These are phyloP conservation scores for Chymomyza amoena DNA, from an alignment of 2,888 invertebrate genomes.

Conservation along the genomic window DNA sequence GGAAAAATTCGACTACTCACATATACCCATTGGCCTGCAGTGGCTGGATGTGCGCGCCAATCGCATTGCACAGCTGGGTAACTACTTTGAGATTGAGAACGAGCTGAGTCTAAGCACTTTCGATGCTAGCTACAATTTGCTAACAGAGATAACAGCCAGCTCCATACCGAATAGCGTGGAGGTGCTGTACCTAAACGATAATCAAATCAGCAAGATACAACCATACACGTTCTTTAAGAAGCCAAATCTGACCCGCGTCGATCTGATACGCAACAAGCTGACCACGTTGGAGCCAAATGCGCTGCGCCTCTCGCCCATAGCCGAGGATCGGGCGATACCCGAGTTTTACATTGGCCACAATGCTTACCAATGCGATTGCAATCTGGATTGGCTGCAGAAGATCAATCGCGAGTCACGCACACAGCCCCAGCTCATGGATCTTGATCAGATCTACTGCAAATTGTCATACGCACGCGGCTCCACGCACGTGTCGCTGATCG, in stretches of 20 bases:
- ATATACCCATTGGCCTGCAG: conserved; percentile 89
- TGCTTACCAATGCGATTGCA: conserved; percentile 96
- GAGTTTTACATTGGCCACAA: conserved; percentile 96
- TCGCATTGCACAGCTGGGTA: conserved; percentile 88
- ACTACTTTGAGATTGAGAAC: conserved; percentile 85
- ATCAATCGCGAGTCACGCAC: conserved; percentile 90
- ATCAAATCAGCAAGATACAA: conserved; percentile 91
- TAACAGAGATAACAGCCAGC: conserved; percentile 87
- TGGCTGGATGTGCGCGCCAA: conserved; percentile 95
- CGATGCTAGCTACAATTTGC: conserved; percentile 92
- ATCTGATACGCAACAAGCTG: conserved; percentile 94
- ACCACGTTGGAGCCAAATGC: conserved; percentile 94
- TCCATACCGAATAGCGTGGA: conserved; percentile 92
- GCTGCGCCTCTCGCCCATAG: conserved; percentile 88
- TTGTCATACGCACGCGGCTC: conserved; percentile 91
- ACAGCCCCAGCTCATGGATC: conserved; percentile 92
- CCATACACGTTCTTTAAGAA: conserved; percentile 94
- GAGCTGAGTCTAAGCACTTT: conserved; percentile 89
- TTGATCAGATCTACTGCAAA: conserved; percentile 93
- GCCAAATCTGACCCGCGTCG: conserved; percentile 92
- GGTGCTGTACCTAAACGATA: conserved; percentile 92
- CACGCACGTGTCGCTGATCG: conserved; percentile 90
- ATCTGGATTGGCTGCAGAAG: conserved; percentile 96
- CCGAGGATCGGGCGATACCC: conserved; percentile 87
- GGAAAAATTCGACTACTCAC: conserved; percentile 92